Evolutionary conservation across 1,140 invertebrate species (phyloP).

Genomic region (Dolichoris vasculosae): DNA sequence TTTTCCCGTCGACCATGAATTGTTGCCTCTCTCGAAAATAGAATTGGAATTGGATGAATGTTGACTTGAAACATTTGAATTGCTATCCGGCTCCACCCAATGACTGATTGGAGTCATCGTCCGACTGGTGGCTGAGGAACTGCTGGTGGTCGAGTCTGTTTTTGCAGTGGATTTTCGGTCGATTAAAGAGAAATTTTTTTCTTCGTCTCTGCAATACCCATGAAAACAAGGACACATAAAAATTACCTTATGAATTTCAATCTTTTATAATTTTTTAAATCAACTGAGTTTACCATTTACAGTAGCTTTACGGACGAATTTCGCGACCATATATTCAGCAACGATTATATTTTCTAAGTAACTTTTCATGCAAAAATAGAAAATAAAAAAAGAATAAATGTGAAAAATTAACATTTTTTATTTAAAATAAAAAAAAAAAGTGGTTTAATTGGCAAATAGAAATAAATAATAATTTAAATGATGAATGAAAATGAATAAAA

Average conservation of each 20-base stretch:
- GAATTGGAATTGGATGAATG: constrained; percentile 62
- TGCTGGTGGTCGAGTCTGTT: constrained; percentile 69
- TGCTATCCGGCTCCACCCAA: constrained; percentile 71
- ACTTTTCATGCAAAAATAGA: constrained; percentile 38
- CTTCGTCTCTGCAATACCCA: constrained; percentile 79
- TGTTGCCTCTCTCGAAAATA: constrained; percentile 62
- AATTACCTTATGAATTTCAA: not conserved
- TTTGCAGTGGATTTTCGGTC: constrained; percentile 83
- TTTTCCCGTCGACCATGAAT: constrained; percentile 57
- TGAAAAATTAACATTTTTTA: constrained; percentile 6
- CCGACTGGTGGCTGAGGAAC: constrained; percentile 69
- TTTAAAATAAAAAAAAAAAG: not conserved
- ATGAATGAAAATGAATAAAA: constrained; percentile 7
- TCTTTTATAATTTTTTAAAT: constrained; percentile 6
- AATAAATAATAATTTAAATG: not conserved
- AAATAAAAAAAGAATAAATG: constrained; percentile 32
- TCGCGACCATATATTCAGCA: constrained; percentile 18
- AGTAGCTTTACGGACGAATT: constrained; percentile 2
- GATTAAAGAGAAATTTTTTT: constrained; percentile 85
- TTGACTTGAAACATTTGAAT: constrained; percentile 63
- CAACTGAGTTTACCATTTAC: constrained; percentile 21
- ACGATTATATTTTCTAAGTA: constrained; percentile 4
- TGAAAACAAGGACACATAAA: constrained; percentile 11
- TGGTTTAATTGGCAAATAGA: not conserved
- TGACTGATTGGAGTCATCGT: constrained; percentile 73